Evolutionary conservation across 1,140 invertebrate species (phyloP).

Genomic region (Bombus fervidus): DNA sequence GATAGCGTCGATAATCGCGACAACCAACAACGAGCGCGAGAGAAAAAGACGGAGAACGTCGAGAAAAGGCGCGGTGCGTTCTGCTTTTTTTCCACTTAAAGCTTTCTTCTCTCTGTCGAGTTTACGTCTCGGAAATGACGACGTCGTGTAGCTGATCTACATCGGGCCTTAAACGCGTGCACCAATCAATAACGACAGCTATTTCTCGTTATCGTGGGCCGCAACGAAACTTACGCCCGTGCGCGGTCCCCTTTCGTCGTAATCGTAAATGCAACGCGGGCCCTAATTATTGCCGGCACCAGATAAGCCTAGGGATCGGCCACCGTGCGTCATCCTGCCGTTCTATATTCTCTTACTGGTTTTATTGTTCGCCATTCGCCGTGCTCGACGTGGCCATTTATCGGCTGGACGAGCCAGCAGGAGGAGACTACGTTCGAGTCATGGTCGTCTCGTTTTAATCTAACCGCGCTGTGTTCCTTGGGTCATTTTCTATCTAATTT

Average conservation of each 20-base stretch:
- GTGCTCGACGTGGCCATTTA: no score
- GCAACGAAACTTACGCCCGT: background rate
- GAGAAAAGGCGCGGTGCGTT: conserved; percentile 6
- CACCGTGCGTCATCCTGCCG: background rate
- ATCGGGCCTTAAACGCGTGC: background rate
- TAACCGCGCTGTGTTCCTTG: no score
- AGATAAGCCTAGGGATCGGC: conserved; percentile 28
- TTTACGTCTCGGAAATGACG: no score
- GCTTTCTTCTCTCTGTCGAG: background rate
- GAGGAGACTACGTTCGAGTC: no score
- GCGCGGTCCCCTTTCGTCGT: conserved; percentile 10
- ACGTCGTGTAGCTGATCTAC: no score
- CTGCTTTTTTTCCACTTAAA: background rate
- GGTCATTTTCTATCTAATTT: no score
- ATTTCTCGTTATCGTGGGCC: conserved; percentile 25
- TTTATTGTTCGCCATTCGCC: conserved; percentile 9
- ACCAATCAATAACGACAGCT: background rate
- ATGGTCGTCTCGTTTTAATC: no score
- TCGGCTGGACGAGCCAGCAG: no score
- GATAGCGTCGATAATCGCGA: conserved; percentile 2
- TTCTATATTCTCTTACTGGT: background rate
- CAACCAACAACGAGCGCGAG: background rate
- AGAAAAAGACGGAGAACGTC: background rate
- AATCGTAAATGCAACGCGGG: conserved; percentile 31
- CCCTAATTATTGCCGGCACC: conserved; percentile 26